These are phyloP conservation scores for Camelus bactrianus DNA, from an alignment of 2,113 vertebrate genomes.

Conservation along the genomic window DNA sequence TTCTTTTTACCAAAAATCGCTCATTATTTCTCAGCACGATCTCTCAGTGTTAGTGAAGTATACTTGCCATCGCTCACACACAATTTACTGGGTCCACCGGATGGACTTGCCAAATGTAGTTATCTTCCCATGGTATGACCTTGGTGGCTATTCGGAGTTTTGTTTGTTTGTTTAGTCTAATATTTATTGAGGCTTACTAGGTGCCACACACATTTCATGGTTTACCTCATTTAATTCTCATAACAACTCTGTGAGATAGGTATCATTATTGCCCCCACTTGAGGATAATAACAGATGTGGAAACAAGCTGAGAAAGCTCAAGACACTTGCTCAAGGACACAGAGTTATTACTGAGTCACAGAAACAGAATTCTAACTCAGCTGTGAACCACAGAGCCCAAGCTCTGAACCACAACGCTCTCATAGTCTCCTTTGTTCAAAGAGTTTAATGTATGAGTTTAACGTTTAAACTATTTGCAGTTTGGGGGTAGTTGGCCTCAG, in stretches of 20 bases:
- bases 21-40: neutral
- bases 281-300: neutral
- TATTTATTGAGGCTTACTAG: neutral
- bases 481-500: neutral
- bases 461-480: neutral
- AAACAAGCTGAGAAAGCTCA: neutral
- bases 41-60: neutral
- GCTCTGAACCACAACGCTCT: neutral
- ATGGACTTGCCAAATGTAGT: neutral
- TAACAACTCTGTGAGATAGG: neutral
- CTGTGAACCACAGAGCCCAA: neutral
- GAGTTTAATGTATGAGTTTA: neutral
- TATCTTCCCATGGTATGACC: neutral
- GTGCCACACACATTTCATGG: neutral
- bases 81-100: neutral
- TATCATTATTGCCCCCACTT: neutral
- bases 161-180: constrained; percentile 33
- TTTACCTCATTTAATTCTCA: neutral
- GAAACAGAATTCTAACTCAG: neutral
- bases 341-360: neutral
- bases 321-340: neutral
- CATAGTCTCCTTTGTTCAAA: neutral
- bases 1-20: neutral
- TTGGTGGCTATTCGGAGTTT: neutral
- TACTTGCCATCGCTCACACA: accelerated